Evolutionary conservation across 2,113 vertebrate genomes (phyloP).

Genomic region (Pelecanoides urinatrix): DNA sequence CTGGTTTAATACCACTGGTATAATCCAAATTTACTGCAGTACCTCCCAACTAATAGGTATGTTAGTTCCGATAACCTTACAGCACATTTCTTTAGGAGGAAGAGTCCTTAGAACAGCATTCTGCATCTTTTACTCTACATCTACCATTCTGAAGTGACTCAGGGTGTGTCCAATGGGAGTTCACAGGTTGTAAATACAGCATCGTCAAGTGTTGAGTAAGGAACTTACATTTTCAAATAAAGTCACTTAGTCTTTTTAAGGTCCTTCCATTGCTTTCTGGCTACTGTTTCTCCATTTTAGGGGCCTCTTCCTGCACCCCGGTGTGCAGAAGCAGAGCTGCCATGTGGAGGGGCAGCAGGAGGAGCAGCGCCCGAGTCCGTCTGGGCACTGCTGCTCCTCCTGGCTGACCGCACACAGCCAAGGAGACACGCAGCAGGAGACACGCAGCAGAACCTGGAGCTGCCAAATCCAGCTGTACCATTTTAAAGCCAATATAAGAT

Average conservation of each 20-base stretch:
- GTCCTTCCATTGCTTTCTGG: background rate
- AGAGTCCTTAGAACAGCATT: background rate
- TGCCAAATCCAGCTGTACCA: background rate
- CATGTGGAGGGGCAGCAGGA: background rate
- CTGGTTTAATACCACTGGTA: background rate
- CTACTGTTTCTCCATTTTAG: background rate
- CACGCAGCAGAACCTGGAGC: background rate
- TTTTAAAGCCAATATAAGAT: background rate
- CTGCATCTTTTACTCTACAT: background rate
- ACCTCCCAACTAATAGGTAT: background rate
- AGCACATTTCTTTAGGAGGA: background rate
- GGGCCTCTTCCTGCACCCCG: background rate
- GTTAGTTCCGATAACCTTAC: background rate
- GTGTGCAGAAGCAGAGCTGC: background rate
- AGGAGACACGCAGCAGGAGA: background rate
- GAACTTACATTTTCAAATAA: background rate
- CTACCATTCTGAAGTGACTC: background rate
- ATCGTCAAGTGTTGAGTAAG: background rate
- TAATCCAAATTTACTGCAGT: background rate
- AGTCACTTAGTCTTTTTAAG: background rate
- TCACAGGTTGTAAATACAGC: background rate
- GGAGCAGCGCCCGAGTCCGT: fast-evolving
- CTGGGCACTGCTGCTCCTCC: background rate
- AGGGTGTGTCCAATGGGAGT: background rate
- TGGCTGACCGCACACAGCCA: fast-evolving